Base-by-base conservation (phyloP, 1,140 invertebrate genomes). In the Cydia strobilella region DNA sequence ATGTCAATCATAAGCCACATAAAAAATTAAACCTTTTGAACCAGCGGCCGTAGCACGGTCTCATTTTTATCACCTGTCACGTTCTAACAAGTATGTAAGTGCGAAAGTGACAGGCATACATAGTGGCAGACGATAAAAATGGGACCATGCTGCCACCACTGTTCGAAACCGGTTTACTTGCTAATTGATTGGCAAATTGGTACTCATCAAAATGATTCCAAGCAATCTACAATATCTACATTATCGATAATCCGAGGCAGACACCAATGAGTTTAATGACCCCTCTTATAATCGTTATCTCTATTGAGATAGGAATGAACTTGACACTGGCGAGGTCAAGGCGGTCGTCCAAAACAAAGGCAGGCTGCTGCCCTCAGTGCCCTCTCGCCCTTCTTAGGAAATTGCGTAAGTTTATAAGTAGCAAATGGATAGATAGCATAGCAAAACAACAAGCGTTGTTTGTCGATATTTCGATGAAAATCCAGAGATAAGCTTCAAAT, bases 231-330 rank as follows among this genome's bases (percentile, higher is more conserved):
- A n/a, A n/a, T n/a, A 59, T 59, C 20, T 3, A 23, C 9, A 59
- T 59, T 23, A 23, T 59, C 20, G 20, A 12, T 23, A 59, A 23
- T 59, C 18, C 54, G 20, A 23, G 5, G 5, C 54, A 23, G 7
- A 69, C 15, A 35, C 31, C 31, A 15, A 9, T 23, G 18, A 69
- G 35, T 69, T 69, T 42, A 39, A 69, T 69, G 20, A 35, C 65
- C 15, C 15, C 65, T 65, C 15, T 5, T 2, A 35, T 69, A 69
- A 18, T 69, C 65, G 31, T 7, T 69, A 69, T 69, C 65, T 35
- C 23, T 12, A 39, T 69, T 35, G 31, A 31, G 31, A 35, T 69
- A 69, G 1, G n/a, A 69, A 69, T 12, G 65, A 69, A 69, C 65
- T 69, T 69, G 65, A 39, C 65, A 69, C 7, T 35, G 20, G 1